These are phyloP conservation scores for Gisinianus flammeolus DNA, from an alignment of 2,888 invertebrate genomes.

Conservation along the genomic window DNA sequence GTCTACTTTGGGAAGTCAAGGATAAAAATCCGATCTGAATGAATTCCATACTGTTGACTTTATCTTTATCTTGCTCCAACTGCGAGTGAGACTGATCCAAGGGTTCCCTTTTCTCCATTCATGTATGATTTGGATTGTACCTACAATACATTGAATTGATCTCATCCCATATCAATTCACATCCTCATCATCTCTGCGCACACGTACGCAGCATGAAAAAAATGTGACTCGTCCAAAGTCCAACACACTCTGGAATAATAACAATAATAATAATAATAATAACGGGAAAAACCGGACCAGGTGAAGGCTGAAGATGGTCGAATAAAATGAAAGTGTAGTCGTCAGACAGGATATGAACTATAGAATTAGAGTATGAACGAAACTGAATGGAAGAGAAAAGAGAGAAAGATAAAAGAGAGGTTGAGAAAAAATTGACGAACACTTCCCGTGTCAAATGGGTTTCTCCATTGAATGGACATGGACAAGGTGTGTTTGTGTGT, in stretches of 20 bases:
- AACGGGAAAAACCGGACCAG: not conserved
- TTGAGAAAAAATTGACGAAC: constrained; percentile 5
- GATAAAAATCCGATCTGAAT: not conserved
- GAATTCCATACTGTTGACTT: not conserved
- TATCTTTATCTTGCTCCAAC: not conserved
- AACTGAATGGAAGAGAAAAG: no score
- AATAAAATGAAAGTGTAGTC: not conserved
- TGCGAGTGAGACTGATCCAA: not conserved
- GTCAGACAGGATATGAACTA: not conserved
- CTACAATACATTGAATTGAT: no score
- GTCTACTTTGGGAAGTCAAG: not conserved
- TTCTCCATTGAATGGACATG: constrained; percentile 7
- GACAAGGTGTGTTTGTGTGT: not conserved
- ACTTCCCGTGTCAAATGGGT: constrained; percentile 11
- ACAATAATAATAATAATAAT: not conserved
- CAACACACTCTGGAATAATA: not conserved
- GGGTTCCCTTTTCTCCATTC: no score
- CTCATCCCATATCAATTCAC: not conserved
- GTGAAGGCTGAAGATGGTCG: not conserved
- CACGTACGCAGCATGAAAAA: not conserved
- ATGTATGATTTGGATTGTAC: not conserved
- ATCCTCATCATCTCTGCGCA: not conserved
- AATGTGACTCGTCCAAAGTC: not conserved
- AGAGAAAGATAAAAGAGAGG: not conserved
- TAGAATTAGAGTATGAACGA: no score